Base-by-base conservation (phyloP, 2,113 vertebrate species). In the Oryzias celebensis region DNA sequence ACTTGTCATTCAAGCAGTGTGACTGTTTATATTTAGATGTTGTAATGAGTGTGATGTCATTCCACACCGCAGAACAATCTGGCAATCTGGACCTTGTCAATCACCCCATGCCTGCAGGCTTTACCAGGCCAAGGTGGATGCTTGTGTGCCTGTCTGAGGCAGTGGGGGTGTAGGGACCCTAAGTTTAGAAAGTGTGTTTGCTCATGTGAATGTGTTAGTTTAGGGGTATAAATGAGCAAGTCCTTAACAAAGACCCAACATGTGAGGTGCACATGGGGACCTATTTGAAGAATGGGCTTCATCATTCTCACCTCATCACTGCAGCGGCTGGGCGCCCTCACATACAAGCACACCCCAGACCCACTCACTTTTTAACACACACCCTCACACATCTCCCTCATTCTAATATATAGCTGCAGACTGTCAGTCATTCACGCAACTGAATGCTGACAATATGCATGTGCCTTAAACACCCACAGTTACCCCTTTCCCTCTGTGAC, bases 1-100 rank as follows among this genome's bases (percentile, higher is more conserved):
- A 75, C 83, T 70, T 85, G 80, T 78, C 82, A 78, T 59, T 89
- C 84, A 86, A 54, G 69, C 75, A 43, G 65, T 57, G 64, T 51
- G 73, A 80, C 83, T 87, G 82, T 87, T 89, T 88, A 90, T 90
- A 86, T 89, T 90, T 90, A 90, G 84, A 82, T 74, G 72, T 82
- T 82, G 84, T 89, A 90, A 92, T 88, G 87, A 88, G 83, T 68
- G 72, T 91, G 90, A 91, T 89, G 85, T 91, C 85, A 91, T 90
- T 80, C 65, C 76, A 75, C 78, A 56, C 59, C 70, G 76, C 84
- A 89, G 84, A 90, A 86, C 88, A 86, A 83, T 90, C 87, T 87
- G 86, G 88, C 77, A 89, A 83, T 89, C 86, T 87, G 87, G 81
- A 79, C 74, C 74, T 74, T 86, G 87, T 89, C 88, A 86, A 85